Percentiles rank a stretch among this genome's conserved stretches.
These are phyloP conservation scores for Drosophila bipectinata DNA, from an alignment of 1,140 invertebrate genomes.

Conservation along the genomic window DNA sequence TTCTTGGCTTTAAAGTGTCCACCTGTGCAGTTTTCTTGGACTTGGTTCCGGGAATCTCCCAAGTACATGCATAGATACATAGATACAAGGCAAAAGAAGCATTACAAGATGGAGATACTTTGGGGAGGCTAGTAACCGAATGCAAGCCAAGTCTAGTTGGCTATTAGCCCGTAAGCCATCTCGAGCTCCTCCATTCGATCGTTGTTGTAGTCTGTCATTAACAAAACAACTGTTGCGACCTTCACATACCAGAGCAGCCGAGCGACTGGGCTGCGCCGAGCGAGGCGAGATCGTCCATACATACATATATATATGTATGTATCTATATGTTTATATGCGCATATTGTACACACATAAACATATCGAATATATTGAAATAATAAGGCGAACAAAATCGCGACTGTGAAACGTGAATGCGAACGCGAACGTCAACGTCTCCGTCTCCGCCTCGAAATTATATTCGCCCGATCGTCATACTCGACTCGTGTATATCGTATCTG, in stretches of 20 bases:
- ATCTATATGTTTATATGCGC: slow-evolving; percentile 1
- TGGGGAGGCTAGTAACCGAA: background rate
- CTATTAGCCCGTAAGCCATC: slow-evolving; percentile 33
- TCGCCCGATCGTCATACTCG: slow-evolving; percentile 31
- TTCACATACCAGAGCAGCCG: slow-evolving; percentile 83
- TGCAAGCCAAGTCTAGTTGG: slow-evolving; percentile 16
- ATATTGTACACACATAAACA: slow-evolving; percentile 14
- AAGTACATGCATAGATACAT: slow-evolving; percentile 11
- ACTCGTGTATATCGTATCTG: slow-evolving; percentile 47
- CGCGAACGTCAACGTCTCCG: slow-evolving; percentile 67
- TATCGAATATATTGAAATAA: slow-evolving; percentile 74
- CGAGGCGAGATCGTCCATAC: slow-evolving; percentile 24
- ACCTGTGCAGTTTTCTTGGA: slow-evolving; percentile 69
- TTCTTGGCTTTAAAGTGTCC: slow-evolving; percentile 60
- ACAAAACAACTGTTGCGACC: slow-evolving; percentile 84
- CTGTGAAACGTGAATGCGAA: slow-evolving; percentile 77
- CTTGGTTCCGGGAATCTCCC: slow-evolving; percentile 57
- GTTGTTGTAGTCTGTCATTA: slow-evolving; percentile 81
- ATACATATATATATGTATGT: slow-evolving; percentile 4
- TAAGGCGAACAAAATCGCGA: slow-evolving; percentile 72
- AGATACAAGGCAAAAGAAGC: slow-evolving; percentile 26
- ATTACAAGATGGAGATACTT: slow-evolving; percentile 20
- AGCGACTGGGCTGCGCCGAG: slow-evolving; percentile 65
- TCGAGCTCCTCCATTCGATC: slow-evolving; percentile 37
- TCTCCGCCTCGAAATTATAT: slow-evolving; percentile 38